A percentile compares a stretch with the other conserved stretches of the same genome.
phyloP scores from a whole-genome alignment of 2,113 vertebrate genomes.

The Triplophysa siluroides region DNA sequence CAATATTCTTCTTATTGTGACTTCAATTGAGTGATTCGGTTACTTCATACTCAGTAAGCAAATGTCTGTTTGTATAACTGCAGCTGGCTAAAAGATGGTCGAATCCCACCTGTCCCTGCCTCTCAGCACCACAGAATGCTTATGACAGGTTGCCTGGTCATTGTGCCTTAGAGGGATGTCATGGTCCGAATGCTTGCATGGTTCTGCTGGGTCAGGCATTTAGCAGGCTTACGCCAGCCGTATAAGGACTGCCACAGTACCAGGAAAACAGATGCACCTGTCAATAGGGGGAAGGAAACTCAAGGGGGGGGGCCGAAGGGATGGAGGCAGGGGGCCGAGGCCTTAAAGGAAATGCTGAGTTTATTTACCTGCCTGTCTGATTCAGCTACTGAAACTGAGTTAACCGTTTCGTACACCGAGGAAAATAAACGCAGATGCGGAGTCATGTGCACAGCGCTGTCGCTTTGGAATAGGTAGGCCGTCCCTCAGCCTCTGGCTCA shows the following conservation, averaged over 20 bases:
- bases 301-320: slow-evolving; percentile 49
- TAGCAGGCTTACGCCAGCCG: slow-evolving; percentile 63
- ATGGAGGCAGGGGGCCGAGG: slow-evolving; percentile 47
- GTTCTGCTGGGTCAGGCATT: slow-evolving; percentile 68
- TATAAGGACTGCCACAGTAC: slow-evolving; percentile 66
- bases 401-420: slow-evolving; percentile 40
- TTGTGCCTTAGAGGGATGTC: slow-evolving; percentile 68
- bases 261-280: slow-evolving; percentile 72
- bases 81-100: slow-evolving; percentile 56
- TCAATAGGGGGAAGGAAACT: slow-evolving; percentile 70
- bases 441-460: not conserved
- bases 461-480: no score
- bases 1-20: not conserved
- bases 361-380: slow-evolving; percentile 64
- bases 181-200: slow-evolving; percentile 67
- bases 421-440: not conserved
- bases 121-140: slow-evolving; percentile 66
- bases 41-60: not conserved
- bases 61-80: not conserved
- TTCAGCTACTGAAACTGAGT: slow-evolving; percentile 49
- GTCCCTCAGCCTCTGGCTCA: no score
- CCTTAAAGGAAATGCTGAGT: slow-evolving; percentile 64
- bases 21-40: slow-evolving; percentile 10
- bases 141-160: slow-evolving; percentile 67
- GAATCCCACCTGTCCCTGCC: slow-evolving; percentile 69